Evolutionary conservation across 2,113 vertebrate genomes (phyloP).

Genomic region (Etheostoma spectabile): DNA sequence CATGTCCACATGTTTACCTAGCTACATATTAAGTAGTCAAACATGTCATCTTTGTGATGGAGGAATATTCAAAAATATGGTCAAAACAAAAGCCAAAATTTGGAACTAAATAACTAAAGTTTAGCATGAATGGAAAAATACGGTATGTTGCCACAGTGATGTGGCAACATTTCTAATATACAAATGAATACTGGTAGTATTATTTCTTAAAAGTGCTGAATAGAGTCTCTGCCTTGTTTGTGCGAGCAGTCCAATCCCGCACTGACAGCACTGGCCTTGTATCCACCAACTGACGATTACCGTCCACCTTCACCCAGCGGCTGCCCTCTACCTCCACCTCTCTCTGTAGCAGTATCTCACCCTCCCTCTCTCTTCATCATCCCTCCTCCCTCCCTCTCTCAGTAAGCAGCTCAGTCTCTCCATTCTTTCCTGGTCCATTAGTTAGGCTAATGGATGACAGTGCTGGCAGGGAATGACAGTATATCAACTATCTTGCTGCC

Average conservation of each 20-base stretch:
- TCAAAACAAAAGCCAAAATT: not conserved
- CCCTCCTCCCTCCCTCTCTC: not conserved
- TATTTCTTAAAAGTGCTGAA: not conserved
- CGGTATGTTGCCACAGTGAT: too few relatives aligned
- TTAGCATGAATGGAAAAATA: not conserved
- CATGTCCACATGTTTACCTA: too few relatives aligned
- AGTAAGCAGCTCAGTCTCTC: constrained; percentile 38
- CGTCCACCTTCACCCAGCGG: constrained; percentile 26
- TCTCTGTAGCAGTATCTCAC: not conserved
- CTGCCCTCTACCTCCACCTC: constrained; percentile 34
- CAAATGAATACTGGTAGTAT: too few relatives aligned
- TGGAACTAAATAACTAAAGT: not conserved
- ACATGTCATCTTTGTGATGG: not conserved
- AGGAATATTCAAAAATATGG: not conserved
- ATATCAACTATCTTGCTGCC: constrained; percentile 55
- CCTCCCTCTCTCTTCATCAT: not conserved
- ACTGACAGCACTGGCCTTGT: constrained; percentile 7
- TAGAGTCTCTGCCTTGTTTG: not conserved
- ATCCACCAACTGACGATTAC: constrained; percentile 15
- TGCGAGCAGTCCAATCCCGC: not conserved
- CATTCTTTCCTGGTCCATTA: constrained; percentile 65
- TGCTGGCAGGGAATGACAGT: constrained; percentile 57
- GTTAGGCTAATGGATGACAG: constrained; percentile 72
- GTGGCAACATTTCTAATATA: not conserved
- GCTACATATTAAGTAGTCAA: not conserved